Conservation (phyloP, 2,113 vertebrate genomes). For the Melierax canorus region DNA sequence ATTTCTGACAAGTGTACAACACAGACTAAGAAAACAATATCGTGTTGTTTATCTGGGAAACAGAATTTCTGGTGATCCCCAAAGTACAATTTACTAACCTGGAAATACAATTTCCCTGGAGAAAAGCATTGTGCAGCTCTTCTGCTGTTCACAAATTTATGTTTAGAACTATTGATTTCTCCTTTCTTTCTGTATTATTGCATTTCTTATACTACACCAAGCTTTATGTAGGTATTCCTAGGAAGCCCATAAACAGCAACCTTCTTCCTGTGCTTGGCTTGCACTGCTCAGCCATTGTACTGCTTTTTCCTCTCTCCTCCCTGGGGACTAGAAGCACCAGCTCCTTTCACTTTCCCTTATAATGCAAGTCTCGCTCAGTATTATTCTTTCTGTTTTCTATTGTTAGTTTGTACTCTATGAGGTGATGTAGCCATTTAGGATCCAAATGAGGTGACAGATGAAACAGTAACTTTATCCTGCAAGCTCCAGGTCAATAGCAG, state of each 20-base stretch:
- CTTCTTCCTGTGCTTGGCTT: neutral
- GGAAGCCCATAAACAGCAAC: slow-evolving; percentile 25
- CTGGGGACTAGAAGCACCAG: neutral
- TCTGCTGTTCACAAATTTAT: neutral
- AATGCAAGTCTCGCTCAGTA: neutral
- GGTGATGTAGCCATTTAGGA: neutral
- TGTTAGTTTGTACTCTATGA: neutral
- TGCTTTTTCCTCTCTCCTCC: slow-evolving; percentile 9
- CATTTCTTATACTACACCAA: neutral
- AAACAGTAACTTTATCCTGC: neutral
- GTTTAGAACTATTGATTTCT: neutral
- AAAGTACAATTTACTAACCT: neutral
- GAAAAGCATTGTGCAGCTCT: neutral
- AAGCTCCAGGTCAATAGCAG: neutral
- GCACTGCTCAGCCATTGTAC: neutral
- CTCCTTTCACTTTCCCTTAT: slow-evolving; percentile 43
- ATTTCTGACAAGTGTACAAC: neutral
- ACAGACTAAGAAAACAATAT: neutral
- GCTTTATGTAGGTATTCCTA: neutral
- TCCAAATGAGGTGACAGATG: neutral
- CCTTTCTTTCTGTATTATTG: neutral
- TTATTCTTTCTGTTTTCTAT: neutral
- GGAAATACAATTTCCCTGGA: neutral
- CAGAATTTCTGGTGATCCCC: neutral
- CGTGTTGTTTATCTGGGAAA: neutral